A percentile compares a stretch with the other conserved stretches of the same genome.
These are phyloP conservation scores for Nasonia oneida DNA, from an alignment of 2,888 invertebrate species.

Conservation along the genomic window DNA sequence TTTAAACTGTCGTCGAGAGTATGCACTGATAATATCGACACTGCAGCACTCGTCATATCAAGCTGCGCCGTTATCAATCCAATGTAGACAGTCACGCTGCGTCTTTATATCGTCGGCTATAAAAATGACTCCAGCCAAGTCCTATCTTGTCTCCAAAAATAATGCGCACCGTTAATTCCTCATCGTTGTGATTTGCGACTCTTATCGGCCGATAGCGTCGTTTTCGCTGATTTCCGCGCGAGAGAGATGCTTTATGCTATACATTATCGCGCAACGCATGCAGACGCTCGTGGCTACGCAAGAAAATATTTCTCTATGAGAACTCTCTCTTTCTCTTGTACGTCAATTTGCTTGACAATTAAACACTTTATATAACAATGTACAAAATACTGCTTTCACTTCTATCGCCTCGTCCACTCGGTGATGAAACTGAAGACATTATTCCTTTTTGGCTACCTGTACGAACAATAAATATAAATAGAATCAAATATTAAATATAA, in stretches of 20 bases:
- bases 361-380: not conserved
- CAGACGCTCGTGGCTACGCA: not conserved
- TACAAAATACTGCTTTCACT: constrained; percentile 14
- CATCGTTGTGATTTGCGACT: not conserved
- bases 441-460: not conserved
- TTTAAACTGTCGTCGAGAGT: not conserved
- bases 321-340: not conserved
- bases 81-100: not conserved
- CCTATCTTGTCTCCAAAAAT: not conserved
- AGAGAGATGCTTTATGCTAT: not conserved
- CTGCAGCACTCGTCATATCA: not conserved
- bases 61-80: not conserved
- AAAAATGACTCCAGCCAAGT: not conserved
- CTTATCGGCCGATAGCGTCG: not conserved
- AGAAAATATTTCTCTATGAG: not conserved
- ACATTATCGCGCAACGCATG: not conserved
- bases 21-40: not conserved
- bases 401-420: not conserved
- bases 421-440: not conserved
- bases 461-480: not conserved
- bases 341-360: not conserved
- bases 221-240: not conserved
- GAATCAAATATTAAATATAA: too few species aligned
- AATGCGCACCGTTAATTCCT: not conserved
- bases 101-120: not conserved